Conservation (phyloP, 1,140 invertebrate species). For the Trachymyrmex septentrionalis region DNA sequence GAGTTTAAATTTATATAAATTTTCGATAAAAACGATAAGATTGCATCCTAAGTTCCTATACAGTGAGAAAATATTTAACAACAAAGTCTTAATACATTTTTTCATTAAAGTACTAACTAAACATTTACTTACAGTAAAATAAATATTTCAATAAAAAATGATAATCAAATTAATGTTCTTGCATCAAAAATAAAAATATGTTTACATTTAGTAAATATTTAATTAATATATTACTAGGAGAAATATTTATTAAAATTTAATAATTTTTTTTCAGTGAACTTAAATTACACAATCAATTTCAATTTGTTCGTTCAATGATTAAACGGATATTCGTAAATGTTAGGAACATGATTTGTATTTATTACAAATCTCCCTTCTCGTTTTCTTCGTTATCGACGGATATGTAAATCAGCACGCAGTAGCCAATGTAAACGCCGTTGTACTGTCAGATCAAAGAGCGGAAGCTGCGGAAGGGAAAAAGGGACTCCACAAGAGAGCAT, state of each 20-base stretch:
- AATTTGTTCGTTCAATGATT: not conserved
- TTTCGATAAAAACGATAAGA: not conserved
- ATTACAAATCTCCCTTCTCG: not conserved
- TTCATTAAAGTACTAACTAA: no score
- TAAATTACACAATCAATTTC: not conserved
- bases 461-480: conserved; percentile 13
- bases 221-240: no score
- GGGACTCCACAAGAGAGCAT: conserved; percentile 5
- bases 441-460: conserved; percentile 26
- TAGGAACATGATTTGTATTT: not conserved
- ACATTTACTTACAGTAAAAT: no score
- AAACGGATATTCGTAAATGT: not conserved
- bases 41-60: not conserved
- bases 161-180: not conserved
- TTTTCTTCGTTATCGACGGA: conserved; percentile 33
- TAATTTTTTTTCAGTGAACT: not conserved
- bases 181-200: no score
- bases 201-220: not conserved
- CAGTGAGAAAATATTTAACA: no score
- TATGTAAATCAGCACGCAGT: conserved; percentile 39
- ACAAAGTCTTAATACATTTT: not conserved
- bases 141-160: no score
- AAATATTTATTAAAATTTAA: no score
- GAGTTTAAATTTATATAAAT: not conserved
- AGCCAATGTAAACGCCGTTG: conserved; percentile 19